These are phyloP conservation scores for Sinocyclocheilus maitianheensis DNA, from an alignment of 2,113 vertebrate species.

Conservation along the genomic window DNA sequence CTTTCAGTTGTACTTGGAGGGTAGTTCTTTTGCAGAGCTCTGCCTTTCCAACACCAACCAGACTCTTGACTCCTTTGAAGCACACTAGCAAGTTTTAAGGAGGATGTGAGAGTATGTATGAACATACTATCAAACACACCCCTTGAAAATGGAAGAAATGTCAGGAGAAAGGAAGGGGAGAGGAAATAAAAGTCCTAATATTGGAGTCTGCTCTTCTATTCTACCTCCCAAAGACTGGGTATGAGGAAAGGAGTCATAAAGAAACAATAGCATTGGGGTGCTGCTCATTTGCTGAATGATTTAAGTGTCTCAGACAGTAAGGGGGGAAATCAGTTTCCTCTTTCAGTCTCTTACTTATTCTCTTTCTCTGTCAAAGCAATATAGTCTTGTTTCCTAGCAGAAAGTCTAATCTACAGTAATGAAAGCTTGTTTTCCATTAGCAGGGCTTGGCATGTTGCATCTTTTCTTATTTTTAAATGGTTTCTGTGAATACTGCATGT, in stretches of 20 bases:
- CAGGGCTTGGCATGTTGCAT: not conserved
- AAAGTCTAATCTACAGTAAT: not conserved
- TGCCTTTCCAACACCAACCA: conserved; percentile 39
- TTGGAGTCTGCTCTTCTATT: conserved; percentile 16
- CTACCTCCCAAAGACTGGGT: not conserved
- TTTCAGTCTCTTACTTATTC: not conserved
- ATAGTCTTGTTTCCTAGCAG: not conserved
- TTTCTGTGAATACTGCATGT: not conserved
- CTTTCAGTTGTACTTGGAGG: conserved; percentile 48
- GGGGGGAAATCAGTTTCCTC: not conserved
- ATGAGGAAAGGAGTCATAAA: not conserved
- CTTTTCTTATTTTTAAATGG: not conserved
- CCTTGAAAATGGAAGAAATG: not conserved
- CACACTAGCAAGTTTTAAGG: conserved; percentile 44
- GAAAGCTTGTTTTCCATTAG: not conserved
- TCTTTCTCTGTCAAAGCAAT: conserved; percentile 33
- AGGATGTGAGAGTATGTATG: conserved; percentile 46
- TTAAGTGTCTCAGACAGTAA: not conserved
- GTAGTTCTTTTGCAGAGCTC: not conserved
- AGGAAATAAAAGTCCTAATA: conserved; percentile 49
- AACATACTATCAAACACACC: conserved; percentile 60
- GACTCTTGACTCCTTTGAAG: conserved; percentile 50
- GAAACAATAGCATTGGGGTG: not conserved
- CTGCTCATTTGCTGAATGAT: conserved; percentile 19
- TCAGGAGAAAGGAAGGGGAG: not conserved